Percentiles rank a stretch among this genome's conserved stretches.
phyloP scores from a whole-genome alignment of 2,888 invertebrate species.

The Acronicta psi region DNA sequence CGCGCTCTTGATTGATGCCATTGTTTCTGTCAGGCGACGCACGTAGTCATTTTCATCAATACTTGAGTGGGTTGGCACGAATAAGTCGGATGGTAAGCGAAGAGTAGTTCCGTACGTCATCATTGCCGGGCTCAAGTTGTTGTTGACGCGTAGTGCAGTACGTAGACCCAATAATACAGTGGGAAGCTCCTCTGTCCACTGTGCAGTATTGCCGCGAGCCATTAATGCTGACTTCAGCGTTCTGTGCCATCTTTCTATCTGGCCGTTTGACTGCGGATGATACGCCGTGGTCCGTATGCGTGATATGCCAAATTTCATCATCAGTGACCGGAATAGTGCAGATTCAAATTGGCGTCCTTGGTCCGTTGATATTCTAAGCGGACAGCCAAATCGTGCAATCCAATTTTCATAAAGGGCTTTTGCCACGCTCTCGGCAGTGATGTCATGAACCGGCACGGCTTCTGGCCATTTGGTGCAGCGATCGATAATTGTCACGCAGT shows the following conservation, averaged over 20 bases:
- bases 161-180: slow-evolving; percentile 11
- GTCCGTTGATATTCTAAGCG: slow-evolving; percentile 11
- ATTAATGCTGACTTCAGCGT: no score
- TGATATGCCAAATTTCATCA: slow-evolving; percentile 3
- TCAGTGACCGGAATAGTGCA: background rate
- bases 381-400: no score
- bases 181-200: slow-evolving; percentile 9
- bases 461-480: slow-evolving; percentile 11
- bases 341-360: slow-evolving; percentile 21
- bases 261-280: no score
- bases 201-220: background rate
- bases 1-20: background rate
- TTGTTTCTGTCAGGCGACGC: slow-evolving; percentile 2
- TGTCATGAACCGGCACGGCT: background rate
- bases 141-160: slow-evolving; percentile 3
- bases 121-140: slow-evolving; percentile 4
- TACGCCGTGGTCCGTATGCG: background rate
- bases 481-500: slow-evolving; percentile 14
- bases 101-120: slow-evolving; percentile 10
- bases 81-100: slow-evolving; percentile 5
- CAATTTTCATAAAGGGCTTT: no score
- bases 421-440: background rate
- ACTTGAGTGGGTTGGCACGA: background rate
- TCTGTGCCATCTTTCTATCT: no score
- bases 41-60: background rate